A percentile compares a stretch with the other conserved stretches of the same genome.
Evolutionary conservation across 2,888 invertebrate genomes (phyloP).

Genomic region (Macrosiphum euphorbiae): DNA sequence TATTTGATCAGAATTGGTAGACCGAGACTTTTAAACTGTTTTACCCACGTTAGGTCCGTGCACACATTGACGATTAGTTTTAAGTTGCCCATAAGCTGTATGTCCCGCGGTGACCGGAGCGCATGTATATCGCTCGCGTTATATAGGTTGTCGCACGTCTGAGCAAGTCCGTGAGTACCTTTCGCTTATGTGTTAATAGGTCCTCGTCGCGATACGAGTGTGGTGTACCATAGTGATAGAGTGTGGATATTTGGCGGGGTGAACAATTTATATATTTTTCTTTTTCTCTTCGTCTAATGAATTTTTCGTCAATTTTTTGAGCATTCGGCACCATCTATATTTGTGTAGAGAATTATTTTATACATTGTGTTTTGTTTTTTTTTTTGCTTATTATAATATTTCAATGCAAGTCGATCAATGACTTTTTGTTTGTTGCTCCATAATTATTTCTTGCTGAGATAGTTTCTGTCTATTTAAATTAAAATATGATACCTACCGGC

Average conservation of each 20-base stretch:
- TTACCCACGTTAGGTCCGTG: no score
- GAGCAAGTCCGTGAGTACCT: no score
- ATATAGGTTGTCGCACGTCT: no score
- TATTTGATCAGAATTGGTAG: background rate
- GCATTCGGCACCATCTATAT: background rate
- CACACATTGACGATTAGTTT: no score
- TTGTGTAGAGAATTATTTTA: no score
- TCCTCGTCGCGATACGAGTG: background rate
- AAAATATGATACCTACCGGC: background rate
- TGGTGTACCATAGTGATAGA: background rate
- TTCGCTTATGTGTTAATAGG: no score
- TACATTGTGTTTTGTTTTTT: background rate
- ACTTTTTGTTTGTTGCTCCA: background rate
- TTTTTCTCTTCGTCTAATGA: background rate
- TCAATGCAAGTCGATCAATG: background rate
- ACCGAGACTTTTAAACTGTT: no score
- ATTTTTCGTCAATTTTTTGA: background rate
- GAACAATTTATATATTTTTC: background rate
- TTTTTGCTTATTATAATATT: background rate
- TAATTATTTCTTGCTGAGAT: background rate
- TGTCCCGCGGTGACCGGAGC: no score
- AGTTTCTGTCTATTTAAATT: background rate
- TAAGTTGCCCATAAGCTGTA: no score
- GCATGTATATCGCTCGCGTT: no score
- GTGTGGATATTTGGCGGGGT: background rate